Percentiles rank a stretch among this genome's conserved stretches.
Conservation (phyloP, 2,888 invertebrate species). For the Phortica okadai region DNA sequence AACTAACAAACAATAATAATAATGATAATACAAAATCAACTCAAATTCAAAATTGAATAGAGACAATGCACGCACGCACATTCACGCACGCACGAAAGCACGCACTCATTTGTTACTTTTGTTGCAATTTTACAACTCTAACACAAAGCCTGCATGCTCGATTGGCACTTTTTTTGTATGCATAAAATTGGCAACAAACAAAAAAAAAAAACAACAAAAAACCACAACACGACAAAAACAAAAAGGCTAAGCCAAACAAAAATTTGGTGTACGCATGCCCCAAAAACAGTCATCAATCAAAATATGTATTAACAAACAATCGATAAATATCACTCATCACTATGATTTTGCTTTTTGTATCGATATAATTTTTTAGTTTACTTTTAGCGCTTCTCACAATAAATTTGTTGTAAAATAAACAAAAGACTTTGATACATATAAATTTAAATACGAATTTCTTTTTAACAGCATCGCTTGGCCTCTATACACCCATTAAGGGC, state of each 20-base stretch:
- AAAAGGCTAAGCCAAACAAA: too few species aligned
- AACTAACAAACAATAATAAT: constrained; percentile 33
- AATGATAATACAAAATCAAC: not conserved
- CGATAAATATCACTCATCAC: too few species aligned
- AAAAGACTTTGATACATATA: not conserved
- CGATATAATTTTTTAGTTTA: not conserved
- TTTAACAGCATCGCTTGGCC: constrained; percentile 83
- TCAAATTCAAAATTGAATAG: not conserved
- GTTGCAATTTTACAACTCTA: too few species aligned
- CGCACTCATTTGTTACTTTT: not conserved
- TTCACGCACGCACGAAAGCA: not conserved
- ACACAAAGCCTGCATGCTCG: too few species aligned
- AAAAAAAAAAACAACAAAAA: not conserved
- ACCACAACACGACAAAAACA: too few species aligned
- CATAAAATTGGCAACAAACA: not conserved
- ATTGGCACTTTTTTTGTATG: not conserved
- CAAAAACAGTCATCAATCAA: too few species aligned
- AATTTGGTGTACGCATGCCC: too few species aligned
- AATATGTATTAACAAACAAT: too few species aligned
- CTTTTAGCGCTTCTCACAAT: not conserved
- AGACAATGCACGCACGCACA: not conserved
- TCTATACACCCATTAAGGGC: constrained; percentile 88
- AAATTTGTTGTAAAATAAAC: too few species aligned
- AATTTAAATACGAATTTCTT: constrained; percentile 6
- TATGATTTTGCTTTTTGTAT: not conserved